phyloP scores from a whole-genome alignment of 2,113 vertebrate species.

The Sinocyclocheilus anshuiensis region DNA sequence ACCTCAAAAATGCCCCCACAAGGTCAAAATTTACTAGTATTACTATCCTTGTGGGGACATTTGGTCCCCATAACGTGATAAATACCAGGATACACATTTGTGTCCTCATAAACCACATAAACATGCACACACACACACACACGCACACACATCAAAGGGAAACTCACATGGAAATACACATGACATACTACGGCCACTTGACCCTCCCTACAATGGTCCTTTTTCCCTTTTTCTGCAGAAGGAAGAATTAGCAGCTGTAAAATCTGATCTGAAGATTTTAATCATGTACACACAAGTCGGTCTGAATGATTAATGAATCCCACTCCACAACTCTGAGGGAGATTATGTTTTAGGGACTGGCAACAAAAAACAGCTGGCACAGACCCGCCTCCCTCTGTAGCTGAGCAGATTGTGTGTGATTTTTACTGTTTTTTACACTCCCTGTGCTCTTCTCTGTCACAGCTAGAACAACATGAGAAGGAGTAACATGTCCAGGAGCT shows the following conservation, averaged over 20 bases:
- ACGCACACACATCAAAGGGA: neutral
- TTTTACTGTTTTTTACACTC: conserved; percentile 9
- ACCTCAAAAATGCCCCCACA: too few relatives aligned
- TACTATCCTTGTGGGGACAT: too few relatives aligned
- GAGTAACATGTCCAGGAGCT: conserved; percentile 21
- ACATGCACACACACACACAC: too few relatives aligned
- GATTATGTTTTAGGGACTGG: conserved; percentile 6
- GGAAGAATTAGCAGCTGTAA: conserved; percentile 5
- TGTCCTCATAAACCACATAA: too few relatives aligned
- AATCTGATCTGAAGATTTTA: conserved; percentile 25
- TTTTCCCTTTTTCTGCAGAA: neutral
- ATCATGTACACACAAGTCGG: conserved; percentile 22
- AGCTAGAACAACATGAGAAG: neutral
- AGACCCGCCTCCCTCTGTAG: conserved; percentile 15
- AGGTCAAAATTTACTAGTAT: too few relatives aligned
- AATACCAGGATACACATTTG: too few relatives aligned
- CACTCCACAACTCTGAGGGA: conserved; percentile 25
- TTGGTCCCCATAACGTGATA: too few relatives aligned
- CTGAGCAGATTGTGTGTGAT: conserved; percentile 19
- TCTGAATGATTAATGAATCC: conserved; percentile 35
- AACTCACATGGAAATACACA: neutral
- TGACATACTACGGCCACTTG: neutral
- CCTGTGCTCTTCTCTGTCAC: conserved; percentile 16
- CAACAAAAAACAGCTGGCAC: conserved; percentile 38
- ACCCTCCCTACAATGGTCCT: neutral